Evolutionary conservation across 1,140 invertebrate genomes (phyloP).

Genomic region (Drosophila subobscura): DNA sequence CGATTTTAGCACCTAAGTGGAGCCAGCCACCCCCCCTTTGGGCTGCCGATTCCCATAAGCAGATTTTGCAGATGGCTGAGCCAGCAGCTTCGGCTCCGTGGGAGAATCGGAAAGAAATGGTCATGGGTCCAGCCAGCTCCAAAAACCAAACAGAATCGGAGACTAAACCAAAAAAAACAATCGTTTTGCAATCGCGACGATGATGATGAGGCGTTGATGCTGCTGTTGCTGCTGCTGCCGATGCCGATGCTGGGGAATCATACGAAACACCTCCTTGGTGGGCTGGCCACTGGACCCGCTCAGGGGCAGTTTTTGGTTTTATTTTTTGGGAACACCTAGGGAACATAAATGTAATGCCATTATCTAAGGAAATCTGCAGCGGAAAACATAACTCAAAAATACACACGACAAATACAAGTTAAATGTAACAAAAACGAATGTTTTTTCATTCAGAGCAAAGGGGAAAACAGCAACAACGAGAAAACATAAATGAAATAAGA

Average conservation of each 20-base stretch:
- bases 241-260: neutral
- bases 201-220: no score
- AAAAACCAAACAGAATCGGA: constrained; percentile 7
- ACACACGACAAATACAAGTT: constrained; percentile 51
- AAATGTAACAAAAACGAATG: constrained; percentile 45
- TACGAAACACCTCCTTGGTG: constrained; percentile 12
- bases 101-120: constrained; percentile 48
- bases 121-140: neutral
- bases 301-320: neutral
- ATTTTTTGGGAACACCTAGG: constrained; percentile 53
- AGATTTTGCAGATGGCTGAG: constrained; percentile 38
- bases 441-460: neutral
- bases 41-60: constrained; percentile 29
- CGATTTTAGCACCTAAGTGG: constrained; percentile 59
- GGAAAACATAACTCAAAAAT: constrained; percentile 81
- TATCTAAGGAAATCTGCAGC: constrained; percentile 74
- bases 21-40: constrained; percentile 6
- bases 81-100: constrained; percentile 47
- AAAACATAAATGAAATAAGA: constrained; percentile 76
- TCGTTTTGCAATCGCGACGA: constrained; percentile 51
- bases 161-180: neutral
- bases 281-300: constrained; percentile 17
- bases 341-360: constrained; percentile 76
- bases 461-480: constrained; percentile 25
- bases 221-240: no score